Percentiles rank a stretch among this genome's conserved stretches.
Evolutionary conservation across 2,113 vertebrate species (phyloP).

Genomic region (Trachemys scripta): DNA sequence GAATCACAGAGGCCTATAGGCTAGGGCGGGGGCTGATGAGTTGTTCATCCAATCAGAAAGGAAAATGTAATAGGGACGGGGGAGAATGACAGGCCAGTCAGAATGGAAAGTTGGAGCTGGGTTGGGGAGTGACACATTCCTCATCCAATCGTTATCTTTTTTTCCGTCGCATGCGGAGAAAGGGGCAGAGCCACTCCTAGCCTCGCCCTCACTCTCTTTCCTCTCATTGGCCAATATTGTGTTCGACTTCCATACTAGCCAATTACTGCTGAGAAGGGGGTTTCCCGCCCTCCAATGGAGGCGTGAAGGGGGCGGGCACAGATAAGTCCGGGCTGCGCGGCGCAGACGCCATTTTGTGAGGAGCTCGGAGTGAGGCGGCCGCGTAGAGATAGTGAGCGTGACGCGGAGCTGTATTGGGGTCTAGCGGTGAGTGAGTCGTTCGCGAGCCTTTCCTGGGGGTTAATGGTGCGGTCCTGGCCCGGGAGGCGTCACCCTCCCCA

Average conservation of each 20-base stretch:
- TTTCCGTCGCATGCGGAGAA: no score
- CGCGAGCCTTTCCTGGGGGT: neutral
- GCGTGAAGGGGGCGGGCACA: conserved; percentile 17
- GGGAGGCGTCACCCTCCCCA: neutral
- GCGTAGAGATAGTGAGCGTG: neutral
- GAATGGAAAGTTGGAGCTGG: neutral
- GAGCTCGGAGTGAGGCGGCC: conserved; percentile 23
- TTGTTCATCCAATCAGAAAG: neutral
- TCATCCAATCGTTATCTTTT: neutral
- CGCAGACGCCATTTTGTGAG: conserved; percentile 77
- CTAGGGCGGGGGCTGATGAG: no score
- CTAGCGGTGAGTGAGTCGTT: neutral
- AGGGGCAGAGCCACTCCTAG: neutral
- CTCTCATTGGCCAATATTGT: neutral
- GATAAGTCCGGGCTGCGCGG: conserved; percentile 35
- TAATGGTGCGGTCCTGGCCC: neutral
- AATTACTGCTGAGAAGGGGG: neutral
- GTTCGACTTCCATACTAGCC: neutral
- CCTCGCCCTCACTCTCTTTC: neutral
- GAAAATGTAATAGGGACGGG: neutral
- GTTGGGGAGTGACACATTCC: neutral
- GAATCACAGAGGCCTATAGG: neutral
- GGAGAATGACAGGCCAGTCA: neutral
- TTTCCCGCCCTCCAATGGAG: conserved; percentile 18
- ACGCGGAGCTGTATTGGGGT: neutral